Percentiles rank a stretch among this genome's conserved stretches.
phyloP scores from a whole-genome alignment of 2,113 vertebrate genomes.

The pig (Sus scrofa) region T2T-Sscrofa CM000827.6:65455501-65456000 shows the following conservation, averaged over 20 bases:
- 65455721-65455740: neutral
- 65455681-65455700: neutral
- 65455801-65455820: neutral
- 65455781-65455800: fast-evolving
- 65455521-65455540: neutral
- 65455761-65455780: fast-evolving
- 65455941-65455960: neutral
- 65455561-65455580: neutral
- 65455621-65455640: neutral
- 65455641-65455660: neutral
- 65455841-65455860: neutral
- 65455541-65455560: neutral
- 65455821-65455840: neutral
- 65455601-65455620: neutral
- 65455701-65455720: neutral
- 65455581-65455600: neutral
- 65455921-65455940: neutral
- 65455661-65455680: neutral
- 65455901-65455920: neutral
- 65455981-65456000: neutral
- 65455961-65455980: neutral
- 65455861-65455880: neutral
- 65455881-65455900: neutral
- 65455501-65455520: neutral
- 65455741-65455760: neutral